Base-by-base conservation (phyloP, 2,113 vertebrate species). In the Melospiza melodia region DNA sequence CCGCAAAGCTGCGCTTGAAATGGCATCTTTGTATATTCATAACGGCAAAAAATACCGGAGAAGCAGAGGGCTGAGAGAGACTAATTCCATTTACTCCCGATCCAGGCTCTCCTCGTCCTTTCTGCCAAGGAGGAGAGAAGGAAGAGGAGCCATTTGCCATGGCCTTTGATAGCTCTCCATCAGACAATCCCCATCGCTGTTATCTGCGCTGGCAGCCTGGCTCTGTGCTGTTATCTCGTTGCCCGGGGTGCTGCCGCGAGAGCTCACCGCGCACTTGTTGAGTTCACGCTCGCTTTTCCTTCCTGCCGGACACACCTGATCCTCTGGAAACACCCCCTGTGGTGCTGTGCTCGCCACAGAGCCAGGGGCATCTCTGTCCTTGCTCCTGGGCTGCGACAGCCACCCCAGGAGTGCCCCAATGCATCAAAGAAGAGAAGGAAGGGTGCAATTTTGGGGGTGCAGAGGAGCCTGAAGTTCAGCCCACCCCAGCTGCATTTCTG, bases 351-450 rank as follows among this genome's bases (percentile, higher is more conserved):
- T 80, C 46, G 1, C 49, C 30, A 9, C 58, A 8, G 30, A 44
- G 49, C 69, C 62, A 1, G 12, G 19, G 27, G 28, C 4, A 25
- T 2, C 55, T 27, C 44, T 5, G 30, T 4, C 19, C 52, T 19
- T 3, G 16, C 21, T 4, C 0, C 0, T 9, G 74, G 1, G 1
- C 66, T 4, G 17, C 3, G 30, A 11, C 72, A 67, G 2, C 31
- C 14, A 22, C 35, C 37, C 37, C 4, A 10, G 35, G 28, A 18
- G 23, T 9, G 33, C 11, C 63, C 31, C 2, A 3, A 8, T 0
- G 1, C 35, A 28, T 20, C 4, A 5, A 11, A 24, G 11, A 41
- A 8, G 43, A 22, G 39, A 11, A 54, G 8, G 22, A 23, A 54
- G 19, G 51, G 39, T 3, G 6, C 52, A 9, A 23, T 0, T 25